Evolutionary conservation across 1,140 invertebrate species (phyloP), one percentile per base, ranked within the genome.

Genomic region (Drosophila biarmipes): DNA sequence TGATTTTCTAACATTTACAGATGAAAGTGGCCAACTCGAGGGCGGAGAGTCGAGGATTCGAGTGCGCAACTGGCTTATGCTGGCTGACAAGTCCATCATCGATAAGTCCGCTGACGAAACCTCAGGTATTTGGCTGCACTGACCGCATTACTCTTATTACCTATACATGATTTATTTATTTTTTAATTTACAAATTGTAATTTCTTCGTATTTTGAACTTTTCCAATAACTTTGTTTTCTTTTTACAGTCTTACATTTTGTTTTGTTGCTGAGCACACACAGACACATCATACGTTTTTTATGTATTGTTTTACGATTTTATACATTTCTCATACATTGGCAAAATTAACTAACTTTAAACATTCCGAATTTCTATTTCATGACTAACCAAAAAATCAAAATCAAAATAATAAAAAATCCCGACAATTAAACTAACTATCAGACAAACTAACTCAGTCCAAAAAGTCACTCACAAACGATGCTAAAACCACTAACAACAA

Each of bases 31-130:
- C 11, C 73, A 67, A 17, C 61, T 81, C 14, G 78, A 91, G 31
- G 51, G 69, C 7, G 80, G 75, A 14, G 90, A 91, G 59, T 91
- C 91, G 27, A 69, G 91, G 24, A 92, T 92, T 14, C 77, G 91
- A 10, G 91, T 92, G 6, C 89, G 91, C 37, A 92, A 92, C 40
- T 92, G 91, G 91, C 57, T 92, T 12, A 92, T 92, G 91, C 43
- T 92, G 69, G 89, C 91, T 6, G 91, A 92, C 79, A 90, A 92
- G 48, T 91, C 90, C 35, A 80, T 92, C 21, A 85, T 92, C 10
- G 77, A 54, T n/a, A 90, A 86, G 42, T 68, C 54, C 24, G 49
- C 67, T 14, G 72, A 90, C 21, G 78, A 72, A 6, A 15, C 77
- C 31, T 45, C 86, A 90, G 85, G 85, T 89, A 89, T 80, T 90